Evolutionary conservation across 2,888 invertebrate genomes (phyloP).

Genomic region (Macropis europaea): DNA sequence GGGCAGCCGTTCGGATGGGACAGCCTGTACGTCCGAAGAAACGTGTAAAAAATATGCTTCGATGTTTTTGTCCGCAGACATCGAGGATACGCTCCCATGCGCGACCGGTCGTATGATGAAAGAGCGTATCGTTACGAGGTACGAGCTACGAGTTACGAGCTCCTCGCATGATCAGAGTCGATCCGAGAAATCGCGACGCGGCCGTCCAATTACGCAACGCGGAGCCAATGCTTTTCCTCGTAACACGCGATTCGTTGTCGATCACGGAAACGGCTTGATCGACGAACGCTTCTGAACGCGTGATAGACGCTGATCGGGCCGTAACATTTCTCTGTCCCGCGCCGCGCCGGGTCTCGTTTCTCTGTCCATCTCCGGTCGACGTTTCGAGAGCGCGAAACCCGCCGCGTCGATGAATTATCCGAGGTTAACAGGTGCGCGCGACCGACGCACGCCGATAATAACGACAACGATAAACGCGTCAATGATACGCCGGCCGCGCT

Average conservation of each 20-base stretch:
- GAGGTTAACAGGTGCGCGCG: constrained; percentile 64
- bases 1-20: no score
- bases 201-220: neutral
- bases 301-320: constrained; percentile 60
- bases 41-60: no score
- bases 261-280: constrained; percentile 1
- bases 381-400: constrained; percentile 49
- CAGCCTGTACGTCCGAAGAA: no score
- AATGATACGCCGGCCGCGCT: constrained; percentile 43
- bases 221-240: neutral
- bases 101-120: neutral
- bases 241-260: constrained; percentile 7
- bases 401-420: constrained; percentile 60
- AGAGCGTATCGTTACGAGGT: neutral
- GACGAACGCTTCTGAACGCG: constrained; percentile 6
- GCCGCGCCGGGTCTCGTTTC: constrained; percentile 15
- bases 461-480: constrained; percentile 61
- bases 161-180: neutral
- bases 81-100: no score
- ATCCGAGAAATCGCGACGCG: neutral
- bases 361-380: constrained; percentile 23
- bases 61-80: no score
- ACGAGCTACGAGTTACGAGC: neutral
- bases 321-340: constrained; percentile 21
- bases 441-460: constrained; percentile 57